Evolutionary conservation across 1,140 invertebrate species (phyloP).

Genomic region (Tenebrio molitor): DNA sequence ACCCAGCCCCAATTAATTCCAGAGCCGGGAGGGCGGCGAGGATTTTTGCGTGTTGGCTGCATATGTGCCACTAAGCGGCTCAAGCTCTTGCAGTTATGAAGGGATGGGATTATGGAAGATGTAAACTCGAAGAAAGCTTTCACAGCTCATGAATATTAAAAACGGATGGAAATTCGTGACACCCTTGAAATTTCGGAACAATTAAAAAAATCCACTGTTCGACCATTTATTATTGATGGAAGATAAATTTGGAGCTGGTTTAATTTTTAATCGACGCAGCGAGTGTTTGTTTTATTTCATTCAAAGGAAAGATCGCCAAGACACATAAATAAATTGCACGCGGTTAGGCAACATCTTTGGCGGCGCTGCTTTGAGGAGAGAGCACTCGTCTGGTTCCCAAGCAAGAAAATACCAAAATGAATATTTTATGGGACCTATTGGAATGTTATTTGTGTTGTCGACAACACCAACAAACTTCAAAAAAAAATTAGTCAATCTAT

Average conservation of each 20-base stretch:
- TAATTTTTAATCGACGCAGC: neutral
- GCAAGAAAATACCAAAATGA: no score
- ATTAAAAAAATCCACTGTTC: neutral
- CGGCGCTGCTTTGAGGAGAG: no score
- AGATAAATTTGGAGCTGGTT: neutral
- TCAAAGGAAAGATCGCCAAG: neutral
- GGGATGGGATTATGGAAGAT: constrained; percentile 8
- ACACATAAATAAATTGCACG: neutral
- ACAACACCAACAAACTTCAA: neutral
- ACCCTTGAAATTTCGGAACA: neutral
- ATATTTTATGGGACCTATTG: no score
- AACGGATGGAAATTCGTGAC: neutral
- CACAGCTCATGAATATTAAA: constrained; percentile 28
- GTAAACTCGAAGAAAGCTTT: constrained; percentile 16
- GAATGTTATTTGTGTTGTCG: no score
- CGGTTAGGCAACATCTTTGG: no score
- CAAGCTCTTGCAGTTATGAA: neutral
- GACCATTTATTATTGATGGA: constrained; percentile 17
- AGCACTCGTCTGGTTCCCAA: no score
- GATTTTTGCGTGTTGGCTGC: neutral
- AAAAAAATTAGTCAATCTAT: neutral
- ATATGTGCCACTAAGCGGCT: constrained; percentile 9
- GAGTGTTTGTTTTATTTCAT: constrained; percentile 1
- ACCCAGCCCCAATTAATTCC: no score
- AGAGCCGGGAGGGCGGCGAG: no score